phyloP scores from a whole-genome alignment of 2,113 vertebrate genomes.

The Hyperopisus bebe region DNA sequence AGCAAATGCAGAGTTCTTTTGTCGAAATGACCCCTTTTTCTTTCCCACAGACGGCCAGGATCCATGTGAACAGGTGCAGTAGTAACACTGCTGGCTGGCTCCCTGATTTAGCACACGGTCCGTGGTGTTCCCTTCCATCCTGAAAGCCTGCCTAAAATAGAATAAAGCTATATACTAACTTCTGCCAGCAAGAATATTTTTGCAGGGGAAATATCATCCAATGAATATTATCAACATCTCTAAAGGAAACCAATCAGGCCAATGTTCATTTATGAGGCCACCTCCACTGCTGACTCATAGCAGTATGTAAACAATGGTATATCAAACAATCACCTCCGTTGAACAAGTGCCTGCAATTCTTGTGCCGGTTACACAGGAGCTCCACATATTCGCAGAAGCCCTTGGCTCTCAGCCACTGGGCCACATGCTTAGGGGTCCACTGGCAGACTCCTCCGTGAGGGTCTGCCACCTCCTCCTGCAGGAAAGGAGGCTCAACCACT shows the following conservation, averaged over 20 bases:
- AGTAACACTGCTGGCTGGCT: constrained; percentile 15
- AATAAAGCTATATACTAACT: neutral
- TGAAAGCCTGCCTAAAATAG: neutral
- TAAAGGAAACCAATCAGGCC: neutral
- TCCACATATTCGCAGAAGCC: constrained; percentile 86
- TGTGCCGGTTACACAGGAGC: constrained; percentile 75
- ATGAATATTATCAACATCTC: neutral
- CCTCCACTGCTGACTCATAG: neutral
- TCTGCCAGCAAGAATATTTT: neutral
- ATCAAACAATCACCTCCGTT: neutral
- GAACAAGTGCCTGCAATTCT: constrained; percentile 27
- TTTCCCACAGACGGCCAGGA: constrained; percentile 25
- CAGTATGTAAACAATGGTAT: neutral
- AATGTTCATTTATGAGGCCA: neutral
- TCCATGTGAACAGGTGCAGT: constrained; percentile 34
- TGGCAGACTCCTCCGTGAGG: constrained; percentile 65
- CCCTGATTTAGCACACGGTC: constrained; percentile 23
- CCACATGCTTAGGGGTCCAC: constrained; percentile 77
- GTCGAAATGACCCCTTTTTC: neutral
- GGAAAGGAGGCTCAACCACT: neutral
- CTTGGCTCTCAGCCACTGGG: constrained; percentile 79
- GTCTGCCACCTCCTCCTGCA: constrained; percentile 50
- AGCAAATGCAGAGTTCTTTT: neutral
- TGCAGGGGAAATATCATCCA: constrained; percentile 40
- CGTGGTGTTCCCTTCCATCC: neutral